Percentiles rank a stretch among this genome's conserved stretches.
Conservation (phyloP, 2,797 vertebrate genomes). For the Oreortyx pictus region DNA sequence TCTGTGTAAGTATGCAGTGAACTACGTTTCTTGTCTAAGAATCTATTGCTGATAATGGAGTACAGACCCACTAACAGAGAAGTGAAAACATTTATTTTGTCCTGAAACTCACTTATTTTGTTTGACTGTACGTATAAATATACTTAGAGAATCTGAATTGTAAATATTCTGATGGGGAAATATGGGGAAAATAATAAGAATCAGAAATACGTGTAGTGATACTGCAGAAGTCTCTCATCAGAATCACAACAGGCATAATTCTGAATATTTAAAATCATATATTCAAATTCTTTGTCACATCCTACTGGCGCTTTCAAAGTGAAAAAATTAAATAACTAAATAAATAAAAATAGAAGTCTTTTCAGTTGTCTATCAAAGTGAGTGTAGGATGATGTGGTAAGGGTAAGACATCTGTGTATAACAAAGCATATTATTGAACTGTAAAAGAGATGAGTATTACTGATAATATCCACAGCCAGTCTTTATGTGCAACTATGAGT, state of each 20-base stretch:
- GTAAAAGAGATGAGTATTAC: neutral
- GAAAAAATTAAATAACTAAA: neutral
- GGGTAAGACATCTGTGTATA: neutral
- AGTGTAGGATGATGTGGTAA: neutral
- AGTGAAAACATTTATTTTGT: neutral
- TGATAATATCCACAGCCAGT: neutral
- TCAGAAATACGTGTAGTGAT: neutral
- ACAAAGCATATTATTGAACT: neutral
- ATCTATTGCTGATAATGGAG: conserved; percentile 2
- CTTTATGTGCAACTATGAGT: neutral
- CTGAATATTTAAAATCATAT: neutral
- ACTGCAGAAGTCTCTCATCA: neutral
- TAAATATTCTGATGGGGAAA: neutral
- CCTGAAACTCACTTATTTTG: neutral
- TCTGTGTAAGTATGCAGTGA: neutral
- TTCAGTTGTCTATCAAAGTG: neutral
- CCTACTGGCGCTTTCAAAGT: neutral
- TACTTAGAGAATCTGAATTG: neutral
- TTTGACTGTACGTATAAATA: neutral
- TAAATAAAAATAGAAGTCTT: neutral
- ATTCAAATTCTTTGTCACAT: neutral
- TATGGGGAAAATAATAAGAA: neutral
- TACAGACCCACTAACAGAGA: neutral
- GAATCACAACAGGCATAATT: neutral
- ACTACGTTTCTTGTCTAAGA: neutral